These are phyloP conservation scores for Heliornis fulica DNA, from an alignment of 2,113 vertebrate genomes.

Conservation along the genomic window DNA sequence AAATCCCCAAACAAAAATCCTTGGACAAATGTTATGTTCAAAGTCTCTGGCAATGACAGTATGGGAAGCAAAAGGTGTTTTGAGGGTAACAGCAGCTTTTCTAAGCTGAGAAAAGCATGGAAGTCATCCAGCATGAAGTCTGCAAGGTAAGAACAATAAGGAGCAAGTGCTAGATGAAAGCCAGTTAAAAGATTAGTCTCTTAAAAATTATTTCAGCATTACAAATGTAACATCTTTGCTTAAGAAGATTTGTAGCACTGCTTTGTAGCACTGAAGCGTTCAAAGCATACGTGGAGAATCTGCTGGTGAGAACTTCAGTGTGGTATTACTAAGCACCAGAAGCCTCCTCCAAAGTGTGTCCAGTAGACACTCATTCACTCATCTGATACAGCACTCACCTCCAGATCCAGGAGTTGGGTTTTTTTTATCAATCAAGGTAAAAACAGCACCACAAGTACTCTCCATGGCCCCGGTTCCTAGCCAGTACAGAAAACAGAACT, in stretches of 20 bases:
- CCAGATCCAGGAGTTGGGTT: not conserved
- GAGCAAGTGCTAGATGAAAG: not conserved
- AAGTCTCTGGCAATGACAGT: not conserved
- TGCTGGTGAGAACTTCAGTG: not conserved
- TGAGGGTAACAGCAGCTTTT: not conserved
- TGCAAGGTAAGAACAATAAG: not conserved
- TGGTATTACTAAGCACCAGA: not conserved
- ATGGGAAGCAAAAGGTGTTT: not conserved
- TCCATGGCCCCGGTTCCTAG: not conserved
- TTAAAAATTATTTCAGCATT: not conserved
- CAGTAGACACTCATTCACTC: not conserved
- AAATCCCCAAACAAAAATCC: too few species aligned
- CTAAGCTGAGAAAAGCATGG: not conserved
- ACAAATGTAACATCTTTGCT: not conserved
- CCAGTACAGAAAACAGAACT: not conserved
- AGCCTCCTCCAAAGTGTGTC: not conserved
- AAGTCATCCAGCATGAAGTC: not conserved
- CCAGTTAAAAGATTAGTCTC: not conserved
- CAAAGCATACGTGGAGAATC: not conserved
- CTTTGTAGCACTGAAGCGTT: not conserved
- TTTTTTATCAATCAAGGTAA: not conserved
- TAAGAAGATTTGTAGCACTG: not conserved
- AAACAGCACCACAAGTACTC: not conserved
- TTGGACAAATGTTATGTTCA: too few species aligned
- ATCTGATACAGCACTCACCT: not conserved